These are phyloP conservation scores for Cynodonichthys magdalenae DNA, from an alignment of 2,797 vertebrate genomes.

Conservation along the genomic window DNA sequence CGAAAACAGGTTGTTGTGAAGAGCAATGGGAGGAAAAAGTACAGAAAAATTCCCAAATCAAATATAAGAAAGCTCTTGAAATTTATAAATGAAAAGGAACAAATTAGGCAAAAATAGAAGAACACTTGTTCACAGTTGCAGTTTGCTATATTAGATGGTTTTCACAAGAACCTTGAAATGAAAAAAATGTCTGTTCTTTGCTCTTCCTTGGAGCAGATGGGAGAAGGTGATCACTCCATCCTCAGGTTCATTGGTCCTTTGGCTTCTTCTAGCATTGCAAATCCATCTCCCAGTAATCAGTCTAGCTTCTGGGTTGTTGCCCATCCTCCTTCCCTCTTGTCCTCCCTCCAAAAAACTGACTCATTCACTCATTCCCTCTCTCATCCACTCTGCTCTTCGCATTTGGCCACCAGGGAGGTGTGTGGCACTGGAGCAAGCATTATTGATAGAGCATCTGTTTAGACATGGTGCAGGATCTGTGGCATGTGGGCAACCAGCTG, in stretches of 20 bases:
- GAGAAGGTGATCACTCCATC: slow-evolving; percentile 64
- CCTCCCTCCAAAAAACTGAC: slow-evolving; percentile 60
- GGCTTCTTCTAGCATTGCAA: slow-evolving; percentile 63
- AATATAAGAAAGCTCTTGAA: background rate
- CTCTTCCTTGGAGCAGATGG: slow-evolving; percentile 66
- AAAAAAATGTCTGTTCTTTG: slow-evolving; percentile 21
- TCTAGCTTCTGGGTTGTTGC: slow-evolving; percentile 60
- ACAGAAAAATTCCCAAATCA: background rate
- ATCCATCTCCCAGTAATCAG: slow-evolving; percentile 67
- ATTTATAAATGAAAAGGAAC: background rate
- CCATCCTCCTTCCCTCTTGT: slow-evolving; percentile 61
- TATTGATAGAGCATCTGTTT: slow-evolving; percentile 81
- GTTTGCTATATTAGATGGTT: slow-evolving; percentile 8
- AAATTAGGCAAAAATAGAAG: background rate
- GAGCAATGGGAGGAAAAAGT: no score
- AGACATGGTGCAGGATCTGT: slow-evolving; percentile 76
- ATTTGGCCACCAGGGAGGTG: slow-evolving; percentile 74
- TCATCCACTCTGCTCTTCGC: slow-evolving; percentile 62
- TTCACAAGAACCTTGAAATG: slow-evolving; percentile 22
- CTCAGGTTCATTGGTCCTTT: slow-evolving; percentile 69
- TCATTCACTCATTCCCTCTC: slow-evolving; percentile 57
- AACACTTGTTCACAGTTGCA: slow-evolving; percentile 1
- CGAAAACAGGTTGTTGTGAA: no score
- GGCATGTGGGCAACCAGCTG: slow-evolving; percentile 80
- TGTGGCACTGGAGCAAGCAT: slow-evolving; percentile 75